Conservation (phyloP, 2,797 vertebrate species). For the Macropodus opercularis region DNA sequence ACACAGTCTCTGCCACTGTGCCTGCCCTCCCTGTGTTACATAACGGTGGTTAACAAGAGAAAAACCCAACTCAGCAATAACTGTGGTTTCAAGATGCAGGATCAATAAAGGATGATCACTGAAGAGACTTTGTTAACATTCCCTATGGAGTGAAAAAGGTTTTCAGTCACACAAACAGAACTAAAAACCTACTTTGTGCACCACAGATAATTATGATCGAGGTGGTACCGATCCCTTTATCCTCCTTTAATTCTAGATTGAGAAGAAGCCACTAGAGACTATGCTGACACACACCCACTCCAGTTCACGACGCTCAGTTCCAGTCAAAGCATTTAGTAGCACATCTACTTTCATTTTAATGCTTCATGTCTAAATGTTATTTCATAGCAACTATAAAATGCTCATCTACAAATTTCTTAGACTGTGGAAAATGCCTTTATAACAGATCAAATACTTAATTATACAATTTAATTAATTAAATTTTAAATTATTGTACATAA, state of each 20-base stretch:
- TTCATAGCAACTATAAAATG: too few relatives aligned
- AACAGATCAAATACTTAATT: too few relatives aligned
- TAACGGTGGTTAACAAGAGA: constrained; percentile 37
- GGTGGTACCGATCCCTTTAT: not conserved
- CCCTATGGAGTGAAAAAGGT: constrained; percentile 6
- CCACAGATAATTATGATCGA: not conserved
- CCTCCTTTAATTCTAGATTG: not conserved
- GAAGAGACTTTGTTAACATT: constrained; percentile 15
- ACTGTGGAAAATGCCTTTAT: too few relatives aligned
- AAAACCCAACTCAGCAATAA: constrained; percentile 37
- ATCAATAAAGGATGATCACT: constrained; percentile 22
- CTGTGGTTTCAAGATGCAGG: constrained; percentile 21
- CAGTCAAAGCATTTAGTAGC: too few relatives aligned
- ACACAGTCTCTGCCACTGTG: not conserved
- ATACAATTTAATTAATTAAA: too few relatives aligned
- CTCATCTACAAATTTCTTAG: too few relatives aligned
- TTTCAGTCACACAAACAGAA: constrained; percentile 13
- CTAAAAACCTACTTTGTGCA: not conserved
- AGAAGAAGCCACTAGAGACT: not conserved
- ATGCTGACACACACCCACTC: not conserved
- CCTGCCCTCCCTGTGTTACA: constrained; percentile 21
- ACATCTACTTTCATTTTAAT: too few relatives aligned
- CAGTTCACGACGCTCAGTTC: too few relatives aligned
- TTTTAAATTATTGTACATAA: too few relatives aligned
- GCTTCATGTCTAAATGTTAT: too few relatives aligned